A percentile compares a stretch with the other conserved stretches of the same genome.
phyloP scores from a whole-genome alignment of 2,797 vertebrate species.

The Falco berigora region DNA sequence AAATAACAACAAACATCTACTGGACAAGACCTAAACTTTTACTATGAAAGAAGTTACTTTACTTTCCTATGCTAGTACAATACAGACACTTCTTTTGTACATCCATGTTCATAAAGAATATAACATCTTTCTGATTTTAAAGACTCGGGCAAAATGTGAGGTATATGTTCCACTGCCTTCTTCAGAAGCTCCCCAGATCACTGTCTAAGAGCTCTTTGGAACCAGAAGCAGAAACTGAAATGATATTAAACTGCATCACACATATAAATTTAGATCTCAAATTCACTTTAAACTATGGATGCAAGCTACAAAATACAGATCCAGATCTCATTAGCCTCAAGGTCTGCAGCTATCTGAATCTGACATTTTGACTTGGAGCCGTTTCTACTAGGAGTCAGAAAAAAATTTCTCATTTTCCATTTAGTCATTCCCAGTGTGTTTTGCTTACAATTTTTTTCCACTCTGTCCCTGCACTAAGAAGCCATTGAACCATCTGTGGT shows the following conservation, averaged over 20 bases:
- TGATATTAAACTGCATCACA: conserved; percentile 52
- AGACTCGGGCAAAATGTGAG: conserved; percentile 1
- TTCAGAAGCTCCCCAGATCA: conserved; percentile 12
- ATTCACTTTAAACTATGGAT: conserved; percentile 52
- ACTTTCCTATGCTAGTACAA: conserved; percentile 4
- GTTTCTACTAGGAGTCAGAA: conserved; percentile 32
- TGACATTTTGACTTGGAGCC: conserved; percentile 63
- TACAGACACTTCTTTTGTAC: conserved; percentile 1
- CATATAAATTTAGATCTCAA: conserved; percentile 59
- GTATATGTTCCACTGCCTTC: background rate
- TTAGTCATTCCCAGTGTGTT: conserved; percentile 60
- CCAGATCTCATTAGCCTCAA: conserved; percentile 63
- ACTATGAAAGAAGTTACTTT: conserved; percentile 3
- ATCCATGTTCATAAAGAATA: background rate
- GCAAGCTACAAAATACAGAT: conserved; percentile 54
- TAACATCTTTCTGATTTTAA: background rate
- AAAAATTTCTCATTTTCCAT: conserved; percentile 33
- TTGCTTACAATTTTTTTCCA: conserved; percentile 11
- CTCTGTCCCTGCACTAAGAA: conserved; percentile 49
- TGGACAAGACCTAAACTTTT: conserved; percentile 53
- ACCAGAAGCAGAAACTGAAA: conserved; percentile 46
- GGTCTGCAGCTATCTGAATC: conserved; percentile 57
- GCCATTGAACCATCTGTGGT: conserved; percentile 62
- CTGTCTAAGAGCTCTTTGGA: conserved; percentile 35
- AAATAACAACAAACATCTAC: conserved; percentile 49